phyloP scores from a whole-genome alignment of 2,797 vertebrate species.

The Falco rusticolus region DNA sequence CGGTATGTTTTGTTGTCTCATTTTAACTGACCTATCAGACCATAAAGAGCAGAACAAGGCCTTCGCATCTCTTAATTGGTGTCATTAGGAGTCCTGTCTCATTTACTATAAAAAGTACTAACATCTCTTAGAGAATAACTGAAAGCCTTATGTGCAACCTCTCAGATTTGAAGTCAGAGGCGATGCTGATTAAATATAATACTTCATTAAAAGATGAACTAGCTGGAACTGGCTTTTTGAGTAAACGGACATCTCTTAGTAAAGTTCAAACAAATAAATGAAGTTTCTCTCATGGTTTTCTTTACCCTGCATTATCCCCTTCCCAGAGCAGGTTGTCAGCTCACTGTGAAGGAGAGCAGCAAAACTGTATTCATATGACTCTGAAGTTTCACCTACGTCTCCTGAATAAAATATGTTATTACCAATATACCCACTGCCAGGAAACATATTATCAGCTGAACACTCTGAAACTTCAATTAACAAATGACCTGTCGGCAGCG shows the following conservation, averaged over 20 bases:
- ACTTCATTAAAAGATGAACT: background rate
- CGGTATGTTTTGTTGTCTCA: slow-evolving; percentile 7
- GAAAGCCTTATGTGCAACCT: background rate
- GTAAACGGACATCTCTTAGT: background rate
- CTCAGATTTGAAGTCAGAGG: background rate
- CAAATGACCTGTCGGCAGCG: background rate
- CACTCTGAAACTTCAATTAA: slow-evolving; percentile 24
- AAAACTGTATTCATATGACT: background rate
- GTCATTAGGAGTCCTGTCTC: slow-evolving; percentile 41
- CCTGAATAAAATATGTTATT: background rate
- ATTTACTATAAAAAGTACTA: background rate
- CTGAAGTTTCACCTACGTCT: background rate
- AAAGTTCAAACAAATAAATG: background rate
- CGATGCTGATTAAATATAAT: background rate
- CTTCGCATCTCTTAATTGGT: slow-evolving; percentile 37
- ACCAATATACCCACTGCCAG: background rate
- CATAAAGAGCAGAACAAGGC: background rate
- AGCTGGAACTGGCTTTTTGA: background rate
- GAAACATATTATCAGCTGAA: background rate
- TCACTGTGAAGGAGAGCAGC: background rate
- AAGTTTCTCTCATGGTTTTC: background rate
- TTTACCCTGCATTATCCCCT: background rate
- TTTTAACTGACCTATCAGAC: slow-evolving; percentile 48
- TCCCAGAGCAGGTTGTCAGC: background rate
- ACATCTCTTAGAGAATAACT: background rate